phyloP scores from a whole-genome alignment of 2,888 invertebrate genomes.

The Carcina quercana region DNA sequence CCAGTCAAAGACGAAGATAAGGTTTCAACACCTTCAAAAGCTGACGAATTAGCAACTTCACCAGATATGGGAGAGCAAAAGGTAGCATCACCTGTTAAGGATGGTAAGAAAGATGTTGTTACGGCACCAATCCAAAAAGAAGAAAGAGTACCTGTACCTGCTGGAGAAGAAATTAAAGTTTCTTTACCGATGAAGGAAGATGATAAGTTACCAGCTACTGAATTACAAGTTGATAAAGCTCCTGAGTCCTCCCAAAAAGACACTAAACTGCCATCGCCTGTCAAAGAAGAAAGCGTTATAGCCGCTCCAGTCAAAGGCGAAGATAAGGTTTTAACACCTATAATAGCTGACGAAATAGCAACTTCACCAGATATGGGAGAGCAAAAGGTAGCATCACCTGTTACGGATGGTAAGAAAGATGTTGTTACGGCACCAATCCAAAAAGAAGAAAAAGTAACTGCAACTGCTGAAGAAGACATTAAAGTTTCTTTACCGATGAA shows the following conservation, averaged over 20 bases:
- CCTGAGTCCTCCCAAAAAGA: too few relatives aligned
- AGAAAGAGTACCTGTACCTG: not conserved
- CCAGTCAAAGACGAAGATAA: slow-evolving; percentile 8
- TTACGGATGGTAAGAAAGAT: too few relatives aligned
- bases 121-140: too few relatives aligned
- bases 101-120: too few relatives aligned
- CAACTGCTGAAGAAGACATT: too few relatives aligned
- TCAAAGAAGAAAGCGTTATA: slow-evolving; percentile 2
- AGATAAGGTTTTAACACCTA: slow-evolving; percentile 6
- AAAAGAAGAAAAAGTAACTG: not conserved
- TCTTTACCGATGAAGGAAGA: slow-evolving; percentile 1
- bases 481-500: slow-evolving; percentile 5
- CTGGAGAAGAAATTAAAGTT: slow-evolving; percentile 6
- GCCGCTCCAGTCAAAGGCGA: too few relatives aligned
- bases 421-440: not conserved
- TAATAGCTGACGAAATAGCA: not conserved
- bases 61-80: too few relatives aligned
- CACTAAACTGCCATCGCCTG: not conserved
- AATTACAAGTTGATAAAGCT: too few relatives aligned
- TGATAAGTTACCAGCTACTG: slow-evolving; percentile 5
- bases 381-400: too few relatives aligned
- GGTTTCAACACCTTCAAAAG: slow-evolving; percentile 4
- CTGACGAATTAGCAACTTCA: too few relatives aligned
- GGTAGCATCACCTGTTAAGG: too few relatives aligned
- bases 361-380: too few relatives aligned